phyloP scores from a whole-genome alignment of 2,888 invertebrate species.

The Archips crataeganus region DNA sequence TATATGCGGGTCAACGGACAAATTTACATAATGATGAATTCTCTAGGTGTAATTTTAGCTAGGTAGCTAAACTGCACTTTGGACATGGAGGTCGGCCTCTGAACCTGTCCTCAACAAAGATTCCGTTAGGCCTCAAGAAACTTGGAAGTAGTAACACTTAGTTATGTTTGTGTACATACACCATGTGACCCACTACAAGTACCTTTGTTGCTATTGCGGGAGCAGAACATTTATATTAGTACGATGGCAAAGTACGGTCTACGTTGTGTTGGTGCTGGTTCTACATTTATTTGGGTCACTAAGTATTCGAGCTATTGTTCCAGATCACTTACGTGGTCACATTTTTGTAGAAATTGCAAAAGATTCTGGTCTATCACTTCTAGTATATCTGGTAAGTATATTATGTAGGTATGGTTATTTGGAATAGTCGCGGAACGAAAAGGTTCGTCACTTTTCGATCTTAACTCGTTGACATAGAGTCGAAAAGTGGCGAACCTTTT shows the following conservation, averaged over 20 bases:
- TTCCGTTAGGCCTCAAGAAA: slow-evolving; percentile 61
- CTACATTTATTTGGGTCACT: no score
- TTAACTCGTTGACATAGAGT: no score
- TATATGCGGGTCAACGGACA: slow-evolving; percentile 18
- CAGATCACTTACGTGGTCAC: no score
- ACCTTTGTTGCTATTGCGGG: slow-evolving; percentile 35
- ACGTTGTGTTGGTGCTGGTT: background rate
- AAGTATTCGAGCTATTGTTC: no score
- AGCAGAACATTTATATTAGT: slow-evolving; percentile 5
- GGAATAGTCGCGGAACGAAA: no score
- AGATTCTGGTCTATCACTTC: no score
- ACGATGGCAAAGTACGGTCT: background rate
- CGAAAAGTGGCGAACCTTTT: no score
- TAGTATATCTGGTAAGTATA: no score
- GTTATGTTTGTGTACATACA: slow-evolving; percentile 20
- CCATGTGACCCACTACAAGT: slow-evolving; percentile 28
- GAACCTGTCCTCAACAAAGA: slow-evolving; percentile 59
- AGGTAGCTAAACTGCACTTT: slow-evolving; percentile 30
- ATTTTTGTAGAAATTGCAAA: no score
- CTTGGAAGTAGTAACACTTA: slow-evolving; percentile 42
- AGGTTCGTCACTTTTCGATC: no score
- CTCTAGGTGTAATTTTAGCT: slow-evolving; percentile 21
- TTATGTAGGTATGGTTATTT: no score
- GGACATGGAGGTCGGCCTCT: slow-evolving; percentile 48
- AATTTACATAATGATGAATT: slow-evolving; percentile 23